These are phyloP conservation scores for Leptarthrus brevirostris DNA, from an alignment of 2,888 invertebrate species.

Conservation along the genomic window DNA sequence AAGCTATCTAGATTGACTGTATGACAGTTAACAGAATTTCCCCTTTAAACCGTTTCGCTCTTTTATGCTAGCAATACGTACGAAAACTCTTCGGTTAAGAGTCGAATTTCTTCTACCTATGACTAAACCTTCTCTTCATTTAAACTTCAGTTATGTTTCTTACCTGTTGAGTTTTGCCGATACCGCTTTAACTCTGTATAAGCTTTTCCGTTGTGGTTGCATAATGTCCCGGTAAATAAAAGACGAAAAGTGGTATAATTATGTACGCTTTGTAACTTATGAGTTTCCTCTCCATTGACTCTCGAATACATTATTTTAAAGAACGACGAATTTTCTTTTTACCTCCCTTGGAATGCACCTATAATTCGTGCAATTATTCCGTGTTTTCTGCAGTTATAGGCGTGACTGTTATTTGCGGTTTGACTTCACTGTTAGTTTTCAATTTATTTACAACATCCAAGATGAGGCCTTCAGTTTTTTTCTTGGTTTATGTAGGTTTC, in stretches of 20 bases:
- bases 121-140: neutral
- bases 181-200: no score
- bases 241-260: neutral
- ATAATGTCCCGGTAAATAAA: constrained; percentile 16
- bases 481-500: no score
- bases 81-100: no score
- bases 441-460: neutral
- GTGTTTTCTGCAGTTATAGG: constrained; percentile 8
- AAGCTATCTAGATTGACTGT: neutral
- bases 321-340: constrained; percentile 24
- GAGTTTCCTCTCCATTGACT: constrained; percentile 8
- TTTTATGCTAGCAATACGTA: no score
- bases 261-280: constrained; percentile 6
- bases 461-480: neutral
- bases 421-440: constrained; percentile 21
- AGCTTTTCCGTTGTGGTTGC: neutral
- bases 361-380: constrained; percentile 28
- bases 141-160: neutral
- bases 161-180: neutral
- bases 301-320: constrained; percentile 4
- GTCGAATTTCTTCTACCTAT: no score
- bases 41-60: constrained; percentile 18
- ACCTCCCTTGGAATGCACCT: neutral
- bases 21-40: neutral
- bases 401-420: constrained; percentile 22